Evolutionary conservation across 2,797 vertebrate genomes (phyloP).

Genomic region (Champsocephalus gunnari): DNA sequence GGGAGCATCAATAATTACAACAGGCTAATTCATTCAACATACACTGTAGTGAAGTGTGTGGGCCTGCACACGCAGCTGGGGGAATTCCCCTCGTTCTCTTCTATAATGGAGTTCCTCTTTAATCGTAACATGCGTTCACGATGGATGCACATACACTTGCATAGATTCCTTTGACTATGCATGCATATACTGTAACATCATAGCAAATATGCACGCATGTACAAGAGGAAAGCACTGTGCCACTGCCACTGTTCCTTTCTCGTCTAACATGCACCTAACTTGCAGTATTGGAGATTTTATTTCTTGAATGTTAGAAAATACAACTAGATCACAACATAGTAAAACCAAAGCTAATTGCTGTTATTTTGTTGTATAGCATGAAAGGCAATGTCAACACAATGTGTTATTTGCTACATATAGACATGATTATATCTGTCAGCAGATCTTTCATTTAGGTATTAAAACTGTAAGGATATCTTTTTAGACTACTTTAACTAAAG

Average conservation of each 20-base stretch:
- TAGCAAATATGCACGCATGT: background rate
- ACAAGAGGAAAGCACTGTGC: background rate
- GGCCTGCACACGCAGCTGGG: constrained; percentile 37
- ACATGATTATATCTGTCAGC: background rate
- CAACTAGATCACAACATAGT: constrained; percentile 14
- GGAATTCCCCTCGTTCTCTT: constrained; percentile 44
- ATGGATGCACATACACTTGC: constrained; percentile 29
- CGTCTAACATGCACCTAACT: constrained; percentile 8
- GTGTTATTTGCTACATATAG: background rate
- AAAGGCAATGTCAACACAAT: background rate
- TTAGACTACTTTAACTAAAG: constrained; percentile 7
- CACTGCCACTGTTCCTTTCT: background rate
- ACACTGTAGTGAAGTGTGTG: constrained; percentile 10
- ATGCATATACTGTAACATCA: constrained; percentile 21
- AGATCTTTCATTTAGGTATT: background rate
- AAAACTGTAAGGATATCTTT: background rate
- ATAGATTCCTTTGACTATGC: constrained; percentile 26
- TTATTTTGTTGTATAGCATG: background rate
- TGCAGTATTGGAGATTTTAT: constrained; percentile 19
- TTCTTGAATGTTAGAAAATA: constrained; percentile 9
- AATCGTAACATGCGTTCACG: constrained; percentile 38
- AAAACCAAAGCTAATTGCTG: background rate
- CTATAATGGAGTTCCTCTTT: constrained; percentile 36
- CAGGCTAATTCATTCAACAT: constrained; percentile 49
- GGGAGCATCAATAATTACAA: constrained; percentile 53